Conservation (phyloP, 1,140 invertebrate genomes). For the Agrypnia vestita region DNA sequence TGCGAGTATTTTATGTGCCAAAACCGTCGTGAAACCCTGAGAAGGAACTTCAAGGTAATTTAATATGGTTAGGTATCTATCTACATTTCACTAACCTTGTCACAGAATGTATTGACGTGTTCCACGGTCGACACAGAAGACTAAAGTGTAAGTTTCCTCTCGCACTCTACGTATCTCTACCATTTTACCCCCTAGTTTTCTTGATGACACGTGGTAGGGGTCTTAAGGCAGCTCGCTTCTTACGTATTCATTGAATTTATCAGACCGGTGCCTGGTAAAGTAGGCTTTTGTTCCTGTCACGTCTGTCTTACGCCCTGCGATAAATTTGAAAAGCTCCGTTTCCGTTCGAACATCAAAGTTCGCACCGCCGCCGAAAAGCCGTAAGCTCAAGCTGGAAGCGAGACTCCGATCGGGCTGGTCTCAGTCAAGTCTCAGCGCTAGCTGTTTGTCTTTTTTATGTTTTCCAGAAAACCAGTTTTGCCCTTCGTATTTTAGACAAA, state of each 20-base stretch:
- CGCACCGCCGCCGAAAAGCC: neutral
- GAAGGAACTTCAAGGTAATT: no score
- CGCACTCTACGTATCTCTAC: conserved; percentile 2
- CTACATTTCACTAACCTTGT: neutral
- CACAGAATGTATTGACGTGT: conserved; percentile 7
- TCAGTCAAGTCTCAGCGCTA: no score
- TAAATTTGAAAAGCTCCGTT: conserved; percentile 40
- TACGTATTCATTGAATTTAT: conserved; percentile 59
- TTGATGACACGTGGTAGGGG: neutral
- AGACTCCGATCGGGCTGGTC: no score
- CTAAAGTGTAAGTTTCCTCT: neutral
- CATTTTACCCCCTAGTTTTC: neutral
- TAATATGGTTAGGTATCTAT: no score
- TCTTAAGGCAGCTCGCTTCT: conserved; percentile 38
- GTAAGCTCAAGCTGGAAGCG: neutral
- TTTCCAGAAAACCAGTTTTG: no score
- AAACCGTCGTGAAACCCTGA: no score
- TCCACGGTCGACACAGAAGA: neutral
- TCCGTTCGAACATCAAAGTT: conserved; percentile 6
- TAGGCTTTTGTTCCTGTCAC: conserved; percentile 44
- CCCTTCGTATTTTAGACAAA: no score
- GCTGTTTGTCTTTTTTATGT: no score
- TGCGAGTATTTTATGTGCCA: no score
- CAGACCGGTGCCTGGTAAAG: conserved; percentile 26
- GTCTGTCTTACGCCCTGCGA: conserved; percentile 40